A percentile compares a stretch with the other conserved stretches of the same genome.
Evolutionary conservation across 2,797 vertebrate genomes (phyloP).

Genomic region (Mallotus villosus): DNA sequence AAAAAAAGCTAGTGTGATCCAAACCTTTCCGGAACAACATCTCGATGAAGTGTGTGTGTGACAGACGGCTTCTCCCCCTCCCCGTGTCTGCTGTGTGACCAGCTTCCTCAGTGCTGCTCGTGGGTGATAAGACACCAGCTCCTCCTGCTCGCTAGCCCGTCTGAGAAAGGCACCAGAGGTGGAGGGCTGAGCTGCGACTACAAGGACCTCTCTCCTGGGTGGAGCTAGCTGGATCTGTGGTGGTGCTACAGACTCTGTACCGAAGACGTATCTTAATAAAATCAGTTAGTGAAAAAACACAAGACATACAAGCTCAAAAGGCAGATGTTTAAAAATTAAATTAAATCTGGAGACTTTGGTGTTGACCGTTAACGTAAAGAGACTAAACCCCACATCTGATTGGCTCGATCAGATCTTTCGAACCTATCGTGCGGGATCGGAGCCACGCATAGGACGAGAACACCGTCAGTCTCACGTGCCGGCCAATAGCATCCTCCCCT

Average conservation of each 20-base stretch:
- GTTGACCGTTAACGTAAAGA: neutral
- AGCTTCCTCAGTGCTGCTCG: constrained; percentile 36
- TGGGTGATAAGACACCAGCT: constrained; percentile 38
- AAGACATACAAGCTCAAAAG: neutral
- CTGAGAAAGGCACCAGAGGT: constrained; percentile 66
- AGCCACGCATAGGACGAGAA: neutral
- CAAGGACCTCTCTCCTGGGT: no score
- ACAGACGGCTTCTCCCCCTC: constrained; percentile 37
- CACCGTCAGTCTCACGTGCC: no score
- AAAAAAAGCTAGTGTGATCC: neutral
- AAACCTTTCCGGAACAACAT: neutral
- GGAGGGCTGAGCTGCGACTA: neutral
- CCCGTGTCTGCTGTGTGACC: constrained; percentile 18
- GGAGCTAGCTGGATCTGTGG: neutral
- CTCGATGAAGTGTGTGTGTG: constrained; percentile 29
- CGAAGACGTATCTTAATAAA: neutral
- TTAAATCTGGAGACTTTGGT: neutral
- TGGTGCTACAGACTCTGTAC: constrained; percentile 40
- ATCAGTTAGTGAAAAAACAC: neutral
- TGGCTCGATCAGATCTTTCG: neutral
- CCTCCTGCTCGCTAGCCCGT: constrained; percentile 46
- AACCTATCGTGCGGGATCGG: neutral
- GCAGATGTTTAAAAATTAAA: neutral
- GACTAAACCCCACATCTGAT: neutral
- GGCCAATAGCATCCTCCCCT: neutral